phyloP scores from a whole-genome alignment of 2,888 invertebrate species.

The Mycalesis mineus region DNA sequence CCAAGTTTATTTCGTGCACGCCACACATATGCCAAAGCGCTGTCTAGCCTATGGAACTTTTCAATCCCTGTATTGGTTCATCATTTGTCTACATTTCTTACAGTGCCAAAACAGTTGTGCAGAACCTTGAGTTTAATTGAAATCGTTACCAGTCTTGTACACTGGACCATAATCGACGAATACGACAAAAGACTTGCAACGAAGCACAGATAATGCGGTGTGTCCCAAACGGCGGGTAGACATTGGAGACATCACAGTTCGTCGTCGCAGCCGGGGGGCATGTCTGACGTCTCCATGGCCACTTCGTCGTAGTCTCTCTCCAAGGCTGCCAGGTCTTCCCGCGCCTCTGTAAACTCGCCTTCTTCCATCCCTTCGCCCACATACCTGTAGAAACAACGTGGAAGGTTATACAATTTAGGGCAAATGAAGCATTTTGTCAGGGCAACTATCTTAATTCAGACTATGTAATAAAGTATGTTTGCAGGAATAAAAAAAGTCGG shows the following conservation, averaged over 20 bases:
- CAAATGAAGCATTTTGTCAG: no score
- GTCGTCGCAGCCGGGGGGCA: constrained; percentile 62
- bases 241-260: constrained; percentile 48
- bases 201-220: not conserved
- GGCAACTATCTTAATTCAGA: no score
- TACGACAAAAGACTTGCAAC: not conserved
- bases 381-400: constrained; percentile 81
- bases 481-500: no score
- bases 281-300: constrained; percentile 79
- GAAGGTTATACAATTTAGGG: no score
- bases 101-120: no score
- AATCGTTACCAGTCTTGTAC: not conserved
- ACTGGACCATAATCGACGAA: constrained; percentile 3
- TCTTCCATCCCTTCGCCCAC: constrained; percentile 90
- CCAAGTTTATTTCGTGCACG: no score
- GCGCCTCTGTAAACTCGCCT: constrained; percentile 89
- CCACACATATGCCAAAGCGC: no score
- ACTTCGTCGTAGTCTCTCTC: constrained; percentile 88
- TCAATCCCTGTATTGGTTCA: no score
- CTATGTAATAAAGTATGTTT: no score
- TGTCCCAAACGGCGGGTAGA: constrained; percentile 1
- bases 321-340: constrained; percentile 85
- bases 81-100: not conserved
- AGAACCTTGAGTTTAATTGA: not conserved
- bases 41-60: no score